These are phyloP conservation scores for Chaetura pelagica DNA, from an alignment of 2,113 vertebrate genomes.

Conservation along the genomic window DNA sequence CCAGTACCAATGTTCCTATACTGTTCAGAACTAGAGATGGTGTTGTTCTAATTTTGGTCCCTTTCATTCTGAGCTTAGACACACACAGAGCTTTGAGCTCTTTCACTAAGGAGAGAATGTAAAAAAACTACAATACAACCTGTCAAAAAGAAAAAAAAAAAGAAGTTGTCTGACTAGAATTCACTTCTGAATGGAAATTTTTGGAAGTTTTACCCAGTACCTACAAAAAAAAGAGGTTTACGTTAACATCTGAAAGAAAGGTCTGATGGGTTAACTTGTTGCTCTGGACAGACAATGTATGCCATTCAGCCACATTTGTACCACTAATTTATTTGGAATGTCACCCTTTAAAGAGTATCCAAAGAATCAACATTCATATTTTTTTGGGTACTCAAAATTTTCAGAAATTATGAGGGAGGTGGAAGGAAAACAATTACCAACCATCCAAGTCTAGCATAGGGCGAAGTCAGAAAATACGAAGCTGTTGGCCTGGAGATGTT, in stretches of 20 bases:
- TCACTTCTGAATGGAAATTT: not conserved
- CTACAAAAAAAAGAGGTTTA: not conserved
- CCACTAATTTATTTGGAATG: not conserved
- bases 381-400: not conserved
- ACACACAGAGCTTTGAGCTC: not conserved
- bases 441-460: conserved; percentile 82
- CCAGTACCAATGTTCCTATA: accelerated
- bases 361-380: not conserved
- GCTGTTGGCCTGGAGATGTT: conserved; percentile 63
- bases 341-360: not conserved
- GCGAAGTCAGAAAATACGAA: conserved; percentile 71
- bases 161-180: not conserved
- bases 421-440: conserved; percentile 43
- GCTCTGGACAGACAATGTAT: not conserved
- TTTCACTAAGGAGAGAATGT: not conserved
- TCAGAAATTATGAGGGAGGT: not conserved
- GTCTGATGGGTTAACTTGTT: not conserved
- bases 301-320: not conserved
- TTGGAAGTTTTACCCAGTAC: not conserved
- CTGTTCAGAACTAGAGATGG: not conserved
- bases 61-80: not conserved
- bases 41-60: not conserved
- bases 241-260: not conserved
- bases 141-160: not conserved
- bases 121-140: not conserved